Evolutionary conservation across 2,888 invertebrate species (phyloP), one percentile per base, ranked within the genome.

Genomic region (Aleiodes leptofemur): DNA sequence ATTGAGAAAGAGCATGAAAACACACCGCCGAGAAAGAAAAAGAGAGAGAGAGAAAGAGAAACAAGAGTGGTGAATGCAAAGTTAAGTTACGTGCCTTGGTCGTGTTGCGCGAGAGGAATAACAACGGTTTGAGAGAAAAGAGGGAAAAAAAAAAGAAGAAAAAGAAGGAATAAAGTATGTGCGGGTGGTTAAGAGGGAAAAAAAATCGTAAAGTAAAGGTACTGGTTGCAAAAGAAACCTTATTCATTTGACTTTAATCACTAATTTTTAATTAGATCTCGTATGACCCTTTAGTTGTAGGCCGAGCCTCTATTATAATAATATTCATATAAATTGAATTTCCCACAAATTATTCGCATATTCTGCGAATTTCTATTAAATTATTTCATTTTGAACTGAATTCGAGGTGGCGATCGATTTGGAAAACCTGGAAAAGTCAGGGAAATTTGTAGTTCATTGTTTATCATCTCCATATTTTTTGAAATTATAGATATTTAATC

Each of bases 261-360:
- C 82, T 86, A 85, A 87, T 87, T 86, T 84, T 85, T 87, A 87
- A 87, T 87, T 87, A 86, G 85, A 84, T 80, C 83, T 82, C 82
- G 38, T 3, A 38, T 7, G 57, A 57, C 29, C 31, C 57, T 13
- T 34, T 31, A 38, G 78, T 84, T 23, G 23, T 85, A 86, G 34
- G 14, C 61, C 43, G 3, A 14, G 9, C 61, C 61, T n/a, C 38
- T 9, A 61, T 38, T 83, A 84, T 82, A 83, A 84, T 82, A 83
- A 80, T 81, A 82, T 81, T 61, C 23, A 23, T 23, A 23, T 23
- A 23, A 23, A 23, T 23, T 1, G 8, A 53, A 53, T 31, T 31
- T 43, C 34, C 14, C 43, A 53, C 43, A 61, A 61, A 61, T 43
- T 61, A 61, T 31, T 11, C 13, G 8, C 11, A 14, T 55, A 14